Evolutionary conservation across 2,888 invertebrate genomes (phyloP), one percentile per base, ranked within the genome.

Genomic region (Pollenia amentaria): DNA sequence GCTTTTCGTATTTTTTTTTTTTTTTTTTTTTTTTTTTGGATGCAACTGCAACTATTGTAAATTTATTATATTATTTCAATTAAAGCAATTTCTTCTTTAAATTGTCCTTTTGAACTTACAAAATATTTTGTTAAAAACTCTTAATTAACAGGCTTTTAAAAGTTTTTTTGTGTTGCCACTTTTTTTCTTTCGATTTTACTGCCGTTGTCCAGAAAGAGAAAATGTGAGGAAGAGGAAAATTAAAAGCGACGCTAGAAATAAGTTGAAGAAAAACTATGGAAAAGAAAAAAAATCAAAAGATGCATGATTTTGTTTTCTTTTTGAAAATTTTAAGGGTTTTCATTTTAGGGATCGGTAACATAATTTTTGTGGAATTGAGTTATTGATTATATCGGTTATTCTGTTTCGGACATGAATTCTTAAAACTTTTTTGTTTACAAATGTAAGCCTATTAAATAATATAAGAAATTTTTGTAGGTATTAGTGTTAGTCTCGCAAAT

Each of bases 111-210:
- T 73, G 72, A 84, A 79, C 78, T 84, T 16, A 65, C 57, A 79
- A 73, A 84, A 79, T 60, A 79, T 84, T 79, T 73, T 84, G 72
- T 73, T 78, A 84, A 87, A 79, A 84, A 80, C 84, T 81, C 84
- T 84, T 87, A 87, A 87, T 87, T 87, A 87, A 87, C 84, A 87
- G 87, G 87, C 84, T 87, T 84, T 87, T 87, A 84, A 73, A 82
- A 81, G n/a, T 79, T 57, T 18, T 46, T 70, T 48, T 40, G 38
- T 67, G n/a, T 44, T 77, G 42, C 53, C 18, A 53, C 48, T 40
- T 55, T 21, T 55, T 18, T 46, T 21, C 11, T 75, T 62, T 48
- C 1, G 12, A 16, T 73, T 48, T 44, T 65, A 8, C 10, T 6
- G 44, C 14, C 48, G 57, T 67, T 57, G 14, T n/a, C 48, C 16